Conservation (phyloP, 2,797 vertebrate species). For the Urophycis tenuis region DNA sequence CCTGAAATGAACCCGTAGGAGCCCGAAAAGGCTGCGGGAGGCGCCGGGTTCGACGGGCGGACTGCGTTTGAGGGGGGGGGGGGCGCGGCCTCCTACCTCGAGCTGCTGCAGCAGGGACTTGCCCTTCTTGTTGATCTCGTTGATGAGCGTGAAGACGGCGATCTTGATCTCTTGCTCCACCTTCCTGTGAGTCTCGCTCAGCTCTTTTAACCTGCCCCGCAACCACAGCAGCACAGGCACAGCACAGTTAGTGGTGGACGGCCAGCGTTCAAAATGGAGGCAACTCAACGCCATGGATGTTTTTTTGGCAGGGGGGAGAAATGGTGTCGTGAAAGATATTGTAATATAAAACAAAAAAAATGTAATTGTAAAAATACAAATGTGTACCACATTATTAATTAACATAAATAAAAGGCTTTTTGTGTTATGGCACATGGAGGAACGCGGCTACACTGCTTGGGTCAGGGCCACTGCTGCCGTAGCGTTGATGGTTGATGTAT, state of each 20-base stretch:
- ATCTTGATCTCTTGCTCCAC: constrained; percentile 99
- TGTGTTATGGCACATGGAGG: too few relatives aligned
- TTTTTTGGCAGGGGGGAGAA: too few relatives aligned
- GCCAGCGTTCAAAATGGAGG: not conserved
- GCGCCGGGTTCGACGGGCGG: too few relatives aligned
- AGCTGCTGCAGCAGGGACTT: constrained; percentile 95
- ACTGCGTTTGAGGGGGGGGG: too few relatives aligned
- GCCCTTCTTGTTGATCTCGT: constrained; percentile 99
- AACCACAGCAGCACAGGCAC: not conserved
- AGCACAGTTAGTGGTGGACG: too few relatives aligned
- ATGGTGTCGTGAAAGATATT: too few relatives aligned
- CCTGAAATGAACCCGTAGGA: too few relatives aligned
- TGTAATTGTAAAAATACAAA: too few relatives aligned
- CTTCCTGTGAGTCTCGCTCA: constrained; percentile 91
- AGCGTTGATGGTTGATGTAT: not conserved
- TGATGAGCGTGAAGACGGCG: constrained; percentile 97
- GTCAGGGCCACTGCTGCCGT: not conserved
- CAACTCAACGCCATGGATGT: not conserved
- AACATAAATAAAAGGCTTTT: too few relatives aligned
- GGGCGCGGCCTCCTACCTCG: constrained; percentile 72
- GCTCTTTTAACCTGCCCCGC: constrained; percentile 86
- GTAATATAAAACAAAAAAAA: too few relatives aligned
- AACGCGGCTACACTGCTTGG: not conserved
- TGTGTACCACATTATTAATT: too few relatives aligned
- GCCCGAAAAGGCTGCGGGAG: too few relatives aligned